phyloP scores from a whole-genome alignment of 2,888 invertebrate genomes.

The Tholera decimalis region DNA sequence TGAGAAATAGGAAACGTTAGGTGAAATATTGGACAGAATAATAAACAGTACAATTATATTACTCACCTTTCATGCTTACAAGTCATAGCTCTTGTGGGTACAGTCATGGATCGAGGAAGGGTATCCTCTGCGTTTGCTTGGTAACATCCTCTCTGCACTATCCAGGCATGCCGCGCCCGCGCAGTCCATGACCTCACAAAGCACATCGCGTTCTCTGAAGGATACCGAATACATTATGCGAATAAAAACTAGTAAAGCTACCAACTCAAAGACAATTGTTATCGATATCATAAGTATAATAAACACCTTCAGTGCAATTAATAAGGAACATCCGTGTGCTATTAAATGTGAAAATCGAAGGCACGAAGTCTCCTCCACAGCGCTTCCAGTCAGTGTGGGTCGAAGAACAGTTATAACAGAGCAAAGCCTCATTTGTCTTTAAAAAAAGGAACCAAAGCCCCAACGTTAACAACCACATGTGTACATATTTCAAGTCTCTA shows the following conservation, averaged over 20 bases:
- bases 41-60: neutral
- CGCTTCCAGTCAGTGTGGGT: constrained; percentile 72
- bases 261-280: neutral
- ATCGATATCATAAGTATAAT: constrained; percentile 1
- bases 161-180: constrained; percentile 83
- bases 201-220: constrained; percentile 83
- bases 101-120: constrained; percentile 71
- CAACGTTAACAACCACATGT: constrained; percentile 66
- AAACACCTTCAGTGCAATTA: constrained; percentile 83
- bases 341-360: constrained; percentile 71
- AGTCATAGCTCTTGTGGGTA: constrained; percentile 81
- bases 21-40: neutral
- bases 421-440: constrained; percentile 61
- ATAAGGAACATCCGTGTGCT: constrained; percentile 72
- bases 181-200: constrained; percentile 85
- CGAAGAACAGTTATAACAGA: constrained; percentile 85
- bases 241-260: neutral
- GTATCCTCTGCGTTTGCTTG: constrained; percentile 70
- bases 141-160: constrained; percentile 88
- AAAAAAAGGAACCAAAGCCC: constrained; percentile 58
- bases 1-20: too few relatives aligned
- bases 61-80: constrained; percentile 81
- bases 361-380: constrained; percentile 80
- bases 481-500: constrained; percentile 42
- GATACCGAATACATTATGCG: constrained; percentile 53